phyloP scores from a whole-genome alignment of 2,113 vertebrate species.

The Elephas maximus region DNA sequence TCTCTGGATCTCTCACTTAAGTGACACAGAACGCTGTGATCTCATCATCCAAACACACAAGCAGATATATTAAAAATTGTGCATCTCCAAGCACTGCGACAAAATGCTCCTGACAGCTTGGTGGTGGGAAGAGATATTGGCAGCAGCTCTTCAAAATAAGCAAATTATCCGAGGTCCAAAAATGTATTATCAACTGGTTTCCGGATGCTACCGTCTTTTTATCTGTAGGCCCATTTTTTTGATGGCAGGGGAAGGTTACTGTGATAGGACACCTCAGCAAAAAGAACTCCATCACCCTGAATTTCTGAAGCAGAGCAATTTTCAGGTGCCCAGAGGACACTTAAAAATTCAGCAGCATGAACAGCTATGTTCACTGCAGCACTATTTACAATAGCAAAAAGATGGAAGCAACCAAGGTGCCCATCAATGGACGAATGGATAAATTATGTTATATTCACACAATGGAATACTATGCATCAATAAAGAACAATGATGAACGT shows the following conservation, averaged over 20 bases:
- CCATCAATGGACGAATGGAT: no score
- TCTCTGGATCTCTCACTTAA: neutral
- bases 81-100: neutral
- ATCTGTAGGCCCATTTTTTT: neutral
- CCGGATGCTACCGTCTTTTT: neutral
- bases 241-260: neutral
- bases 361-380: no score
- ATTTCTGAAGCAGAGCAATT: neutral
- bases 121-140: constrained; percentile 44
- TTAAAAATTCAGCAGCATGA: neutral
- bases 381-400: no score
- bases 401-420: no score
- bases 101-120: constrained; percentile 54
- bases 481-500: no score
- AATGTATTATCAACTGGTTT: neutral
- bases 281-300: neutral
- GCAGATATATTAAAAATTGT: neutral
- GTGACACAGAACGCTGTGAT: neutral
- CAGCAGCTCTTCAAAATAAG: constrained; percentile 52
- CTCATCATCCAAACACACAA: neutral
- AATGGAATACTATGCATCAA: no score
- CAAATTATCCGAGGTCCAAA: neutral
- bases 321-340: neutral
- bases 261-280: neutral
- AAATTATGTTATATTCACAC: no score